Base-by-base conservation (phyloP, 2,888 invertebrate genomes). In the Tinea trinotella region DNA sequence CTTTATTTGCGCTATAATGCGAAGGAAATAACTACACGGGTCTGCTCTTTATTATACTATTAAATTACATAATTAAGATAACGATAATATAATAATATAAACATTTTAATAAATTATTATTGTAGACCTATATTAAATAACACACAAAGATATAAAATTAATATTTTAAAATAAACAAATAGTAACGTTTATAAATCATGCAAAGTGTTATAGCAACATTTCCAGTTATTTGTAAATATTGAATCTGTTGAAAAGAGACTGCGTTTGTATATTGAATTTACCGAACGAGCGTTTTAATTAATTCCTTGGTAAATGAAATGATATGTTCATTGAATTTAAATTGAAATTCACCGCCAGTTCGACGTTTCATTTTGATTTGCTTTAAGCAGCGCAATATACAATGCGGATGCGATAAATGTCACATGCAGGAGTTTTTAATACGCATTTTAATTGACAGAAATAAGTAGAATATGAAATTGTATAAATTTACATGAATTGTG, bases 241-340 rank as follows among this genome's bases (percentile, higher is more conserved):
- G 46, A 19, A 46, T 46, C n/a, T 40, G 40, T 46, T 19, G 46
- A 46, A 46, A 46, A 17, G 19, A 18, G 19, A 19, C 46, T 46
- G 1, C 46, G 10, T 46, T 46, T 19, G 46, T 46, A 40, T 30
- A 40, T 40, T 46, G 46, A 19, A 46, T 46, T 19, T 19, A 46
- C 7, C 13, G 40, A 40, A 15, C 40, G 13, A 40, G 7, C 40
- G 40, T 40, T 55, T 49, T 54, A 55, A 57, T 54, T 54, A 53
- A 57, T 55, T 57, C 52, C 55, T 55, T 57, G 55, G 19, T 54
- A 49, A 68, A 66, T 66, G 58, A 69, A 65, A 63, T 67, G 22
- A 24, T 50, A 59, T 63, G 61, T 62, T 57, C 65, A 63, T 59
- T 64, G 64, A 67, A 64, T 54, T 56, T 53, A 52, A 36, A 35